Evolutionary conservation across 1,140 invertebrate species (phyloP), one percentile per base, ranked within the genome.

Genomic region (Atta texana): DNA sequence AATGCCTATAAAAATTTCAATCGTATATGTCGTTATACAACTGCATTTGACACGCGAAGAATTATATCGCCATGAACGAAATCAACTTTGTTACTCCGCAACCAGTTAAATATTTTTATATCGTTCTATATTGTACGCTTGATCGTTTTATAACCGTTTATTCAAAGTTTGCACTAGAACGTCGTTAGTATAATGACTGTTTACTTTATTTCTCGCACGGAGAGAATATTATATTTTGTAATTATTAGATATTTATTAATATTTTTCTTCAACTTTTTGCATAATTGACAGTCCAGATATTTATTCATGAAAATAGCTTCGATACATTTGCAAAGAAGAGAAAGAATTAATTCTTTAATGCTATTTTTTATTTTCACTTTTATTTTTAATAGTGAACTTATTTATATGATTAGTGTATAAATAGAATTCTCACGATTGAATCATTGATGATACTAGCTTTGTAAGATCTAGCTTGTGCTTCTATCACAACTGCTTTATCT

Each of bases 401-500:
- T 49, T 77, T 31, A 64, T 64, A 49, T 51, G 31, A 34, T 51
- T 31, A 3, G 16, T 59, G 44, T 69, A n/a, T 53, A 39, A 28
- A 44, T 24, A 18, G 24, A 61, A 74, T 51, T 49, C 44, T 74
- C 39, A 24, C 34, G 2, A 68, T 80, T 21, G 44, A 71, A 44
- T 75, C 7, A 57, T 39, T 5, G 39, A 39, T 18, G 39, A 39
- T 55, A 14, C 57, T 21, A 44, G 55, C 55, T 39, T 59, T 59
- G 31, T 75, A 75, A 61, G n/a, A 66, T 24, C 44, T 74, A 61
- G 16, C 24, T 68, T 76, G 57, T 49, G 74, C 44, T 24, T 49
- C 28, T 21, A 44, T 44, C n/a, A 49, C 44, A 21, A 81, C 69
- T 53, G 90, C 84, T 92, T 92, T 93, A 92, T 91, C 90, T 89